Conservation (phyloP, 2,113 vertebrate genomes). For the Pteruthius melanotis region DNA sequence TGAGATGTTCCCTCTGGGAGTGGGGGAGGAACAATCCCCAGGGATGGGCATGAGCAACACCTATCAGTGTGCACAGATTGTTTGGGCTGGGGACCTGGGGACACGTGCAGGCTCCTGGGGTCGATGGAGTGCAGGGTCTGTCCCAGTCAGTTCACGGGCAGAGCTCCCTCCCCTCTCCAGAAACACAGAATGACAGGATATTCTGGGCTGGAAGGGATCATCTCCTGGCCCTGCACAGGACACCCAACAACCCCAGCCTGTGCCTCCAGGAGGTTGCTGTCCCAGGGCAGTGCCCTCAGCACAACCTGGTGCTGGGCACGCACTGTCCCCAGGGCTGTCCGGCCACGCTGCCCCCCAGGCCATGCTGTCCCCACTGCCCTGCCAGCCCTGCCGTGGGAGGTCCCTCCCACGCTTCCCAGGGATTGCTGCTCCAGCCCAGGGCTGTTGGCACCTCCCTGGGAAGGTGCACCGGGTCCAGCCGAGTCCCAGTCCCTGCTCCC, state of each 20-base stretch:
- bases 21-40: background rate
- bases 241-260: background rate
- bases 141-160: background rate
- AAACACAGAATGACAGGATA: no score
- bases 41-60: background rate
- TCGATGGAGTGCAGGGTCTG: background rate
- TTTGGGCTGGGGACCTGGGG: background rate
- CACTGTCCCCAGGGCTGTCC: background rate
- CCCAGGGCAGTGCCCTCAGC: background rate
- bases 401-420: background rate
- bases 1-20: background rate
- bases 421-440: background rate
- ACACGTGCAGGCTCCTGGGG: accelerated
- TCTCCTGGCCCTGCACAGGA: background rate
- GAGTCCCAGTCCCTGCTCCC: background rate
- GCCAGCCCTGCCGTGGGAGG: background rate
- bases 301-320: background rate
- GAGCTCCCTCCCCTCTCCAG: background rate
- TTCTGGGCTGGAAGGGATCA: background rate
- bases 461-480: background rate
- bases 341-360: accelerated
- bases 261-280: background rate
- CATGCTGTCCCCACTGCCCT: accelerated
- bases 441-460: background rate
- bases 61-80: no score